Conservation (phyloP, 2,113 vertebrate genomes). For the Sminthopsis crassicaudata region DNA sequence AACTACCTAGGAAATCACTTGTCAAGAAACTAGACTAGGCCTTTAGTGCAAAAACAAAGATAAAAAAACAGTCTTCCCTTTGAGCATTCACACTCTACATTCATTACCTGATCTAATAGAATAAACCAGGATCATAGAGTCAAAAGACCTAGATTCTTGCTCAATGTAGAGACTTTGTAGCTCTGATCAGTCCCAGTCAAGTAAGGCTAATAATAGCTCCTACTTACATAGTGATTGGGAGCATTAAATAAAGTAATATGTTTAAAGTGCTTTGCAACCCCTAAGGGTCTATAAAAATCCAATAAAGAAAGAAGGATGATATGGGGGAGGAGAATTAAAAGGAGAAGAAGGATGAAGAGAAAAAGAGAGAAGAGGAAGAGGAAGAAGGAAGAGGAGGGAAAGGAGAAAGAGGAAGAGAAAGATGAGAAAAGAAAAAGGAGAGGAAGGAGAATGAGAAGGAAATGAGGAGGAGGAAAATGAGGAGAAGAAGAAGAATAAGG, state of each 20-base stretch:
- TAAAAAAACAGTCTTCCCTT: not conserved
- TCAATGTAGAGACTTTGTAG: not conserved
- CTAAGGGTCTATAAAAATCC: not conserved
- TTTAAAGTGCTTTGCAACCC: not conserved
- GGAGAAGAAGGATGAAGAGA: no score
- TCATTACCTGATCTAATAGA: not conserved
- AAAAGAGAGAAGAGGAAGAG: no score
- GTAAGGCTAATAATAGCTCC: not conserved
- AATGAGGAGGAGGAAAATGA: no score
- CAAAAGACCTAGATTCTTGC: not conserved
- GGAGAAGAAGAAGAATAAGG: no score
- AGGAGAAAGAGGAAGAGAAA: constrained; percentile 35
- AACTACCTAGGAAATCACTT: not conserved
- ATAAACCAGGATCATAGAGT: not conserved
- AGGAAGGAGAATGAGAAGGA: not conserved
- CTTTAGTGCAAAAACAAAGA: not conserved
- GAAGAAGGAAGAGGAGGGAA: constrained; percentile 12
- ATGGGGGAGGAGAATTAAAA: no score
- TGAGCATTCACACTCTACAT: not conserved
- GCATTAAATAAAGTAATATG: not conserved
- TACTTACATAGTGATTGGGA: not conserved
- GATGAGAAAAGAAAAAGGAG: constrained; percentile 13
- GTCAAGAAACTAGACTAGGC: not conserved
- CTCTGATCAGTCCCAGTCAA: not conserved
- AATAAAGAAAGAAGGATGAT: not conserved